Conservation (phyloP, 92 coral and sea anemone genomes). For the Porites evermanni region DNA sequence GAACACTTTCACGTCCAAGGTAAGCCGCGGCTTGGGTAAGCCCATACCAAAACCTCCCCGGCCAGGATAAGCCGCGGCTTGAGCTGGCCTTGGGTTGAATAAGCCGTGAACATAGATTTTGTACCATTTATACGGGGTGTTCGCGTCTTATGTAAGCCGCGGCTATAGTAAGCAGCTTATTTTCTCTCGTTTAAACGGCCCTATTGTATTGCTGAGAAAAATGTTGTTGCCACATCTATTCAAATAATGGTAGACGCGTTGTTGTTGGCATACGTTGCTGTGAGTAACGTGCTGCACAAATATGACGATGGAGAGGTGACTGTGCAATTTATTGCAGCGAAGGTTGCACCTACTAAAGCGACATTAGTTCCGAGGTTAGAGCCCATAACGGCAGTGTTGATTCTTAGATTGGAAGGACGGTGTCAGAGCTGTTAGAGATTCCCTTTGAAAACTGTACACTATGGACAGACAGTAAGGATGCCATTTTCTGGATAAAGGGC, state of each 20-base stretch:
- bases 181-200: too few relatives aligned
- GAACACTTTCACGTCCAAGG: too few relatives aligned
- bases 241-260: slow-evolving; percentile 68
- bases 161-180: too few relatives aligned
- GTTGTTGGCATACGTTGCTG: slow-evolving; percentile 52
- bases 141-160: too few relatives aligned
- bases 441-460: slow-evolving; percentile 21
- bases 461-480: slow-evolving; percentile 71
- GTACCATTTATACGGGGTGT: too few relatives aligned
- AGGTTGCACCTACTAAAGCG: slow-evolving; percentile 64
- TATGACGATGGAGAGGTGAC: slow-evolving; percentile 47
- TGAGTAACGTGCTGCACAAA: slow-evolving; percentile 46
- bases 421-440: slow-evolving; percentile 31
- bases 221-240: slow-evolving; percentile 6
- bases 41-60: too few relatives aligned
- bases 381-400: slow-evolving; percentile 67
- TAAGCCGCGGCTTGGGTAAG: too few relatives aligned
- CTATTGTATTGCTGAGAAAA: neutral
- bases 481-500: slow-evolving; percentile 53
- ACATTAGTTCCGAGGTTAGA: slow-evolving; percentile 21
- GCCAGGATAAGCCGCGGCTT: too few relatives aligned
- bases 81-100: too few relatives aligned
- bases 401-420: slow-evolving; percentile 57
- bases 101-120: too few relatives aligned
- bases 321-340: slow-evolving; percentile 62